Conservation (phyloP, 2,113 vertebrate species). For the Chlorodrepanis virens region DNA sequence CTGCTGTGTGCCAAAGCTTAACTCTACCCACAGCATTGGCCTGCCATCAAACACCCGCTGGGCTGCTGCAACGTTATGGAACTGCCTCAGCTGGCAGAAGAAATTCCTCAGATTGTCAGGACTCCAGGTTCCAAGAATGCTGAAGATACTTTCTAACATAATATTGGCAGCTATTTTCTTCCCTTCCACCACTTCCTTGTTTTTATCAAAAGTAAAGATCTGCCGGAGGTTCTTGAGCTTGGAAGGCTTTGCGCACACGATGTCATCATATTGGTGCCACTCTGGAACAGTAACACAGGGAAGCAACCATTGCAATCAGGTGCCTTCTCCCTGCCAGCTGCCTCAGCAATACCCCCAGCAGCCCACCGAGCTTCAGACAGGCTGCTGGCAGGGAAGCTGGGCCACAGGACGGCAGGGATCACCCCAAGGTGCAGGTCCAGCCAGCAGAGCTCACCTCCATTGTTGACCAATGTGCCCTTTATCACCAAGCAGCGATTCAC, state of each 20-base stretch:
- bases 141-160: slow-evolving; percentile 85
- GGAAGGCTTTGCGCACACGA: slow-evolving; percentile 71
- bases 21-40: background rate
- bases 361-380: background rate
- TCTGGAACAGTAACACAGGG: slow-evolving; percentile 32
- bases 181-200: slow-evolving; percentile 61
- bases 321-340: background rate
- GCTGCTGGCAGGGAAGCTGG: background rate
- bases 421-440: background rate
- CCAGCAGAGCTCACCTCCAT: background rate
- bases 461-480: background rate
- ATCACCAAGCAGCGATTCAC: slow-evolving; percentile 66
- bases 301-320: background rate
- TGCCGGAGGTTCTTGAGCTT: fast-evolving
- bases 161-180: slow-evolving; percentile 75
- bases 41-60: slow-evolving; percentile 61
- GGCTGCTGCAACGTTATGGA: slow-evolving; percentile 30
- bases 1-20: slow-evolving; percentile 62
- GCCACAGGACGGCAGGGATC: background rate
- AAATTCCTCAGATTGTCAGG: slow-evolving; percentile 76
- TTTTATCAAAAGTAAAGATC: fast-evolving
- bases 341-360: background rate
- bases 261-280: slow-evolving; percentile 97
- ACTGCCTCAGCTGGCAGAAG: slow-evolving; percentile 77
- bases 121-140: slow-evolving; percentile 78